Evolutionary conservation across 2,113 vertebrate genomes (phyloP), one percentile per base, ranked within the genome.

Genomic region (Hiodon tergisus): DNA sequence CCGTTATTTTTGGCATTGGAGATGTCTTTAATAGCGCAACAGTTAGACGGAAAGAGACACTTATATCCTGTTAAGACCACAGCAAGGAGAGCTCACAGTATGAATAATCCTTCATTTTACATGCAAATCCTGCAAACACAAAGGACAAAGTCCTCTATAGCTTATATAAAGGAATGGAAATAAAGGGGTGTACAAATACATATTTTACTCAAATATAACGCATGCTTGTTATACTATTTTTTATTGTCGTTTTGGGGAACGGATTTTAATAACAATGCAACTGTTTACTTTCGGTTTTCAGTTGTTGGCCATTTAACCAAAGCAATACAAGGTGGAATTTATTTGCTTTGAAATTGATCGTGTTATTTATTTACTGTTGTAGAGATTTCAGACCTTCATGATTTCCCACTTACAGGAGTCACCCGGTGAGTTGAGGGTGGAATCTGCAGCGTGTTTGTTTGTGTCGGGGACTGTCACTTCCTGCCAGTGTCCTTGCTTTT

Each of bases 401-500:
- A 31, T 31, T 31, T 31, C 31, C 31, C 31, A 31, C 31, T 31
- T 31, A 31, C 31, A 31, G 31, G 31, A 31, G 31, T 31, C 31
- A 31, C 31, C 31, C 31, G 31, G 31, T 31, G 31, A 31, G 31
- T 31, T 31, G 31, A 31, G 31, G 31, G 31, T 31, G 31, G 31
- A 31, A 31, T 31, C 31, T 31, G 31, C 31, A 31, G 31, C 2
- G 31, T 31, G 31, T 31, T 31, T 50, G 57, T 60, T 71, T 71
- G 50, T 59, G 5, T 16, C 13, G 57, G 11, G 13, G n/a, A 46
- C 6, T 59, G 55, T 71, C 70, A 71, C 70, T 59, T 31, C 11
- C 31, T 5, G 55, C 46, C 6, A 58, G 17, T 47, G 31, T 70
- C 17, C 83, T 87, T 86, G 78, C 57, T 47, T 72, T 76, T 72